These are phyloP conservation scores for Rhegmatorhina hoffmannsi DNA, from an alignment of 2,113 vertebrate genomes.

Conservation along the genomic window DNA sequence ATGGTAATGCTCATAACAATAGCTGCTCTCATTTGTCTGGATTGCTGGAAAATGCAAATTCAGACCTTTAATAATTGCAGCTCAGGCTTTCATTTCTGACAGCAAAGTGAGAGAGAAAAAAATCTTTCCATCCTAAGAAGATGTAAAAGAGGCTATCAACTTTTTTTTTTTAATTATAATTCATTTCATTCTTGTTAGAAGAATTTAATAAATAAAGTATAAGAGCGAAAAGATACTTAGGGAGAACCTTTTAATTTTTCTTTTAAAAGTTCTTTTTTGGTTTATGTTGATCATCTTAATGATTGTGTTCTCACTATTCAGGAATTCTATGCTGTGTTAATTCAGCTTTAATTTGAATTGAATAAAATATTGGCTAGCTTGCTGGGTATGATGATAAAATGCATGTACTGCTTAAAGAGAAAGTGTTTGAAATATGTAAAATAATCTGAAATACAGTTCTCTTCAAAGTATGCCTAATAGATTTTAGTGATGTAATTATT, in stretches of 20 bases:
- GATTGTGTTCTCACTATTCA: background rate
- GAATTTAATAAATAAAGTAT: background rate
- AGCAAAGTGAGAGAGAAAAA: slow-evolving; percentile 8
- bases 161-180: background rate
- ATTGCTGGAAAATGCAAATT: slow-evolving; percentile 63
- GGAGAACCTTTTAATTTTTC: background rate
- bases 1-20: slow-evolving; percentile 19
- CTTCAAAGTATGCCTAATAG: background rate
- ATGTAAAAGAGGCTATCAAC: slow-evolving; percentile 5
- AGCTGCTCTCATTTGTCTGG: slow-evolving; percentile 27
- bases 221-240: background rate
- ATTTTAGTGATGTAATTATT: slow-evolving; percentile 22
- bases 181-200: slow-evolving; percentile 11
- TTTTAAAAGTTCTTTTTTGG: background rate
- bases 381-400: slow-evolving; percentile 10
- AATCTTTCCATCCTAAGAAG: background rate
- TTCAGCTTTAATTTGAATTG: slow-evolving; percentile 23
- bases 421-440: background rate
- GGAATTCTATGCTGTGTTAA: background rate
- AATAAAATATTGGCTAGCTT: background rate
- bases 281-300: slow-evolving; percentile 3
- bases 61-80: slow-evolving; percentile 61
- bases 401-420: background rate
- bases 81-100: slow-evolving; percentile 33
- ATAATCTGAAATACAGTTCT: slow-evolving; percentile 2